phyloP scores from a whole-genome alignment of 2,113 vertebrate genomes.

The Brachyhypopomus occidentalis region DNA sequence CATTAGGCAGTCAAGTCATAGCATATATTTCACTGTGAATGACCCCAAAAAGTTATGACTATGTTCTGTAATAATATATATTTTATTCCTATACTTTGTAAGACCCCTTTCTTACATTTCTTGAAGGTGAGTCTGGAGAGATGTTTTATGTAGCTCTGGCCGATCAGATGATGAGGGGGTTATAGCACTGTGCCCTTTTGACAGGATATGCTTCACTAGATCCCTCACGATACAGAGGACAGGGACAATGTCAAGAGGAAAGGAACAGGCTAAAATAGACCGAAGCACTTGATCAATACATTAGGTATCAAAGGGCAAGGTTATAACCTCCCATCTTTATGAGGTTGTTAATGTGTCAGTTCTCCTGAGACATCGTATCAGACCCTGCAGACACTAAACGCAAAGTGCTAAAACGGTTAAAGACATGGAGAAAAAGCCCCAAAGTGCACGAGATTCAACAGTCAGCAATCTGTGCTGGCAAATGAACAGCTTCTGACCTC shows the following conservation, averaged over 20 bases:
- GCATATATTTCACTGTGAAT: conserved; percentile 13
- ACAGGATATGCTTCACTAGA: conserved; percentile 25
- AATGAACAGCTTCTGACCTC: neutral
- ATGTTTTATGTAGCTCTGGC: conserved; percentile 28
- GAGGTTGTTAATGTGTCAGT: conserved; percentile 6
- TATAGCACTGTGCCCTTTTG: conserved; percentile 21
- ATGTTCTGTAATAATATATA: too few relatives aligned
- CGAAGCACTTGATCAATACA: conserved; percentile 32
- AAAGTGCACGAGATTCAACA: neutral
- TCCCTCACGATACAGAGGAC: conserved; percentile 7
- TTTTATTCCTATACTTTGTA: too few relatives aligned
- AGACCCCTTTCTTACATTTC: neutral
- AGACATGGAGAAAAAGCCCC: neutral
- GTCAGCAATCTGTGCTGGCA: neutral
- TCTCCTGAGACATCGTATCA: conserved; percentile 2
- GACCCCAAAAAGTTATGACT: conserved; percentile 16
- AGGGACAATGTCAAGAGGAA: conserved; percentile 38
- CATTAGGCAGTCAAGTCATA: neutral
- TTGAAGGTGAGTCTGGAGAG: neutral
- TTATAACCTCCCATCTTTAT: conserved; percentile 10
- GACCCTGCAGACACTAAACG: neutral
- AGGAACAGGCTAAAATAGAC: conserved; percentile 23
- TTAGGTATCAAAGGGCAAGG: conserved; percentile 30
- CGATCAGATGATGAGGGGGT: conserved; percentile 23
- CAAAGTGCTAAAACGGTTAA: neutral